Evolutionary conservation across 2,888 invertebrate genomes (phyloP).

Genomic region (Siphlonurus alternatus): DNA sequence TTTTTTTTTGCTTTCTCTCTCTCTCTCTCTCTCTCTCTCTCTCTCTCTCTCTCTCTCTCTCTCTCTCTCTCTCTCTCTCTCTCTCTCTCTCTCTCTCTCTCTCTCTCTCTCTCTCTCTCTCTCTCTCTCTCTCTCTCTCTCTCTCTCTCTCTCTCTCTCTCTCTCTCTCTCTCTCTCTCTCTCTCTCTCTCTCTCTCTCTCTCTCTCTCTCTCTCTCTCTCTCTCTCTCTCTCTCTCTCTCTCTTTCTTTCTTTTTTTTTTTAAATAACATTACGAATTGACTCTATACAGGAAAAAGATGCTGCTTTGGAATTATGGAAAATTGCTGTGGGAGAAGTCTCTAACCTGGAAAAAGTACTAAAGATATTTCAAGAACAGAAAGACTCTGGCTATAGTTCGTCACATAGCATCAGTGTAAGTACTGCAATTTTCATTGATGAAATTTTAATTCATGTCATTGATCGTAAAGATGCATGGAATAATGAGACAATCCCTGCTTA

Average conservation of each 20-base stretch:
- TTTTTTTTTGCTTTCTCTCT: neutral
- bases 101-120: neutral
- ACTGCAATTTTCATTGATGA: neutral
- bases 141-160: neutral
- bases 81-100: no score
- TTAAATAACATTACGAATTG: no score
- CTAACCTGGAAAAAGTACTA: neutral
- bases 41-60: neutral
- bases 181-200: neutral
- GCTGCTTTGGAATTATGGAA: neutral
- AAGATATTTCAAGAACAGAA: neutral
- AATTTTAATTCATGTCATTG: neutral
- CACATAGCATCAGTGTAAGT: neutral
- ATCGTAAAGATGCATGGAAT: no score
- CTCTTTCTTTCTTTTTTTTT: neutral
- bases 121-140: neutral
- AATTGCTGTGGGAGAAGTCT: neutral
- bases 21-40: neutral
- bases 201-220: neutral
- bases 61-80: no score
- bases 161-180: neutral
- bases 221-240: neutral
- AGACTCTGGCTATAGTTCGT: neutral
- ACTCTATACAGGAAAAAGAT: neutral
- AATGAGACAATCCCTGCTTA: no score